phyloP scores from a whole-genome alignment of 1,140 invertebrate genomes.

The Cyphomyrmex costatus region DNA sequence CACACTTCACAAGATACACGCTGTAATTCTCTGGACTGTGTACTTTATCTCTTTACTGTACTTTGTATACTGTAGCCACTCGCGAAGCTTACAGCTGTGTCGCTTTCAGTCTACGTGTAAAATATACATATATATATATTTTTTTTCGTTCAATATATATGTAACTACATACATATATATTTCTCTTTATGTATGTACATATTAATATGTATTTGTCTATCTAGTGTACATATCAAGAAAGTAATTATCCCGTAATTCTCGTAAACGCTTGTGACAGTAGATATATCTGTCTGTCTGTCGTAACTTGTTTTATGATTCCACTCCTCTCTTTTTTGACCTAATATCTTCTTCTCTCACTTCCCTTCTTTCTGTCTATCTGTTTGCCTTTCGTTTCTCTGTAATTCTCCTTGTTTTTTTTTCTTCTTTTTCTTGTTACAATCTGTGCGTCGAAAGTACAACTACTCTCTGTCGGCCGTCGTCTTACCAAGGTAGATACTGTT shows the following conservation, averaged over 20 bases:
- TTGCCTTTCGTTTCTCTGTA: conserved; percentile 25
- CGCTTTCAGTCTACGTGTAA: conserved; percentile 83
- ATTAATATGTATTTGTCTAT: conserved; percentile 58
- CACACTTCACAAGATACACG: conserved; percentile 63
- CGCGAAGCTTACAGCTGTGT: conserved; percentile 84
- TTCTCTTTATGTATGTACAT: conserved; percentile 44
- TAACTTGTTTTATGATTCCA: conserved; percentile 56
- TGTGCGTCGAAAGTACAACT: conserved; percentile 67
- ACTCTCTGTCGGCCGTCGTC: conserved; percentile 75
- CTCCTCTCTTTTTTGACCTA: conserved; percentile 44
- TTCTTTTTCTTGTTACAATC: conserved; percentile 36
- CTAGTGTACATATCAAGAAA: conserved; percentile 46
- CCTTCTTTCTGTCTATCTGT: conserved; percentile 38
- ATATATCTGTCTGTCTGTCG: conserved; percentile 83
- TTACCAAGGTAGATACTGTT: conserved; percentile 72
- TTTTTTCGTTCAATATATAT: conserved; percentile 24
- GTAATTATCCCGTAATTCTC: conserved; percentile 68
- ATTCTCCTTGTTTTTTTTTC: conserved; percentile 31
- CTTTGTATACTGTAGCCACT: conserved; percentile 75
- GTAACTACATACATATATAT: conserved; percentile 41
- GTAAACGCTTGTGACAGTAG: conserved; percentile 83
- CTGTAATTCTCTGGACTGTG: conserved; percentile 66
- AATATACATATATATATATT: conserved; percentile 51
- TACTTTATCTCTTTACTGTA: conserved; percentile 59
- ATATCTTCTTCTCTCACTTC: conserved; percentile 57